phyloP scores from a whole-genome alignment of 2,113 vertebrate species.

The Agelaius tricolor region DNA sequence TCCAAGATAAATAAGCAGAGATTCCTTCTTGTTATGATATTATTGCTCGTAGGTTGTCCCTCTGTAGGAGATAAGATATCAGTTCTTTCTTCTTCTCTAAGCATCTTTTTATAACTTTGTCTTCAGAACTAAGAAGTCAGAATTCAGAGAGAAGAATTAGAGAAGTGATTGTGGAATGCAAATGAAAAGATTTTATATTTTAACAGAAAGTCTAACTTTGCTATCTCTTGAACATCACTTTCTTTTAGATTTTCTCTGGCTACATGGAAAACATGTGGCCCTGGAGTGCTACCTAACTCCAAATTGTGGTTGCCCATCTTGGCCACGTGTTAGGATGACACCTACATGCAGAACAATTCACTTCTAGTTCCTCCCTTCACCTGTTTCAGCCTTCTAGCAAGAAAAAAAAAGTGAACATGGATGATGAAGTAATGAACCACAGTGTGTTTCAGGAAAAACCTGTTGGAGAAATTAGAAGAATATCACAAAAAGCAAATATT shows the following conservation, averaged over 20 bases:
- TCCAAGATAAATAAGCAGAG: background rate
- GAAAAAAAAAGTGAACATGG: background rate
- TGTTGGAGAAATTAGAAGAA: background rate
- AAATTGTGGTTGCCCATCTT: background rate
- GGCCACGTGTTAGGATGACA: background rate
- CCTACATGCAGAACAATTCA: background rate
- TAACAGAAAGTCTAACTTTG: background rate
- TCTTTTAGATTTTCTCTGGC: background rate
- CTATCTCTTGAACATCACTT: rapidly evolving
- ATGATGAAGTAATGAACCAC: background rate
- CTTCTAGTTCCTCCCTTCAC: background rate
- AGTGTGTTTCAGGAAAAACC: background rate
- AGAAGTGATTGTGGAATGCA: background rate
- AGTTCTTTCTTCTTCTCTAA: background rate
- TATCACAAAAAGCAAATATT: background rate
- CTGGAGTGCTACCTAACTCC: background rate
- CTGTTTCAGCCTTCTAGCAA: background rate
- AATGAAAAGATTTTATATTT: background rate
- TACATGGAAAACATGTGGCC: background rate
- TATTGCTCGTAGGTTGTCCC: background rate
- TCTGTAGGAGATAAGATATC: background rate
- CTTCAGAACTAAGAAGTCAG: background rate
- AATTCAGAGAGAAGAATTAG: background rate
- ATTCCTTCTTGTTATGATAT: background rate
- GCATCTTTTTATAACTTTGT: background rate